Evolutionary conservation across 53 echinoderm and acorn worm genomes (phyloP).

Genomic region (Antedon mediterranea): DNA sequence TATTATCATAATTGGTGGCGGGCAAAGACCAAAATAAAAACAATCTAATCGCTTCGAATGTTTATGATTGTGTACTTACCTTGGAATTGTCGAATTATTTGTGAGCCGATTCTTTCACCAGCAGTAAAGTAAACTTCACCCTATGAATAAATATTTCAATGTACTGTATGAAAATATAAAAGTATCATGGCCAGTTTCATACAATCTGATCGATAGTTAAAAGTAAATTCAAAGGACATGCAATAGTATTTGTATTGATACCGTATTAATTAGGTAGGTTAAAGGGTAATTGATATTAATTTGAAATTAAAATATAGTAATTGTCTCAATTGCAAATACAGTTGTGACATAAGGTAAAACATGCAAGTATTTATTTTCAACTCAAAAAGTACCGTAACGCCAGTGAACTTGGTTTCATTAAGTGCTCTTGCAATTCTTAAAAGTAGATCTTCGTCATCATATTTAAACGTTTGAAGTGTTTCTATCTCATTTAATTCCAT

Average conservation of each 20-base stretch:
- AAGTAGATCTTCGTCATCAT: slow-evolving; percentile 44
- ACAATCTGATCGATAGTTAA: too few relatives aligned
- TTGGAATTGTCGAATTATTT: slow-evolving; percentile 74
- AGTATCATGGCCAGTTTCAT: too few relatives aligned
- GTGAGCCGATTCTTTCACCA: slow-evolving; percentile 79
- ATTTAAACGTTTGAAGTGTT: slow-evolving; percentile 41
- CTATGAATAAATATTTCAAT: slow-evolving; percentile 2
- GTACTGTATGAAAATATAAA: too few relatives aligned
- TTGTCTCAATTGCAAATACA: too few relatives aligned
- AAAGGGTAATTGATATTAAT: too few relatives aligned
- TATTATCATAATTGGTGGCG: too few relatives aligned
- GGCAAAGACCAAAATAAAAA: neutral
- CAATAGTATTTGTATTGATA: too few relatives aligned
- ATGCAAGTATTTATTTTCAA: too few relatives aligned
- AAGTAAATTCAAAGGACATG: too few relatives aligned
- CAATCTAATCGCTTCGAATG: neutral
- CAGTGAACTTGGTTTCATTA: slow-evolving; percentile 89
- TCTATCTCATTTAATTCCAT: slow-evolving; percentile 24
- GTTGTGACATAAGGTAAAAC: too few relatives aligned
- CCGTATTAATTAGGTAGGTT: too few relatives aligned
- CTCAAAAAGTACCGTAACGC: slow-evolving; percentile 52
- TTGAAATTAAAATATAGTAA: too few relatives aligned
- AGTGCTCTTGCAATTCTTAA: slow-evolving; percentile 59
- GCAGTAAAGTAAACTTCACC: slow-evolving; percentile 57
- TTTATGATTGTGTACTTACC: neutral